phyloP scores from a whole-genome alignment of 1,140 invertebrate species.

The Sinonovacula constricta region DNA sequence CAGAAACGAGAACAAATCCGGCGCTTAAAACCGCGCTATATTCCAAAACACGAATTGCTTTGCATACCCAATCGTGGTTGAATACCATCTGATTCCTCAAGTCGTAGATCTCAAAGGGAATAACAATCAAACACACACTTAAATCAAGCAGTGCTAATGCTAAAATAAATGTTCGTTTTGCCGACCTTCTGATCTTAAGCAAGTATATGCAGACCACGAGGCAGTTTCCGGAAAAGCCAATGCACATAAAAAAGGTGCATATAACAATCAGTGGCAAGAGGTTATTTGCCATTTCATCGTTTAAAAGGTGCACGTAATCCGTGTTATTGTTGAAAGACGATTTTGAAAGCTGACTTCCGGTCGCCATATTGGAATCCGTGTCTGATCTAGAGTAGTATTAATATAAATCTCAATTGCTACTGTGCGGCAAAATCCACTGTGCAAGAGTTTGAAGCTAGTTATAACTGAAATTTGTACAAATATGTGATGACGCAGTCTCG shows the following conservation, averaged over 20 bases:
- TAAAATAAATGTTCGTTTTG: slow-evolving; percentile 68
- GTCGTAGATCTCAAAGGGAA: slow-evolving; percentile 71
- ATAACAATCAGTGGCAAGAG: slow-evolving; percentile 38
- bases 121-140: slow-evolving; percentile 59
- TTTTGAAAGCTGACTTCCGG: too few relatives aligned
- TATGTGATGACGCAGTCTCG: too few relatives aligned
- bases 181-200: slow-evolving; percentile 56
- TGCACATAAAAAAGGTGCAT: slow-evolving; percentile 56
- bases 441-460: too few relatives aligned
- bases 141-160: slow-evolving; percentile 69
- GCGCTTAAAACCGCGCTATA: slow-evolving; percentile 58
- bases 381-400: too few relatives aligned
- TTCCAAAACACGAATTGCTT: slow-evolving; percentile 60
- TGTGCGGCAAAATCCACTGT: too few relatives aligned
- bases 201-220: slow-evolving; percentile 65
- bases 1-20: slow-evolving; percentile 64
- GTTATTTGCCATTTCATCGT: slow-evolving; percentile 23
- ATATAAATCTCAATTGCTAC: too few relatives aligned
- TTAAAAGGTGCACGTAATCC: background rate
- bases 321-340: too few relatives aligned
- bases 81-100: slow-evolving; percentile 62
- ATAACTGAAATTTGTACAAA: too few relatives aligned
- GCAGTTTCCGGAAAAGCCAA: slow-evolving; percentile 64
- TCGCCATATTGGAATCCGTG: too few relatives aligned
- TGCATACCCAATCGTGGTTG: slow-evolving; percentile 54